Conservation (phyloP, 2,797 vertebrate species). For the Sphaeramia orbicularis region DNA sequence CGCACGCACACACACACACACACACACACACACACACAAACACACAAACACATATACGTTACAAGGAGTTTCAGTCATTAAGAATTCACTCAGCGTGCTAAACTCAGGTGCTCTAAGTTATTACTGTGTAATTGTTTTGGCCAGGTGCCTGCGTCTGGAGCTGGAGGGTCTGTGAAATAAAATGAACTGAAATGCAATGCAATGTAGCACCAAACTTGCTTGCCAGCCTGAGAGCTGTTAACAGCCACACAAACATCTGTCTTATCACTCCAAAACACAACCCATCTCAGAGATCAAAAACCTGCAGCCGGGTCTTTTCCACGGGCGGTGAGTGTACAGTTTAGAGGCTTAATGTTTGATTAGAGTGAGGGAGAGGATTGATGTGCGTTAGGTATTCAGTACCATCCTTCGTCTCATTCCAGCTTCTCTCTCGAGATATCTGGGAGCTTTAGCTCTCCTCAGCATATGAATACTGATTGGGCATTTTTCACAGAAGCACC, state of each 20-base stretch:
- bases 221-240: conserved; percentile 70
- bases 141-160: conserved; percentile 70
- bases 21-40: conserved; percentile 35
- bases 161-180: conserved; percentile 73
- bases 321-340: conserved; percentile 65
- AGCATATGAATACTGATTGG: conserved; percentile 84
- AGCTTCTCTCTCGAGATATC: conserved; percentile 76
- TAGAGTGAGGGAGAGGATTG: conserved; percentile 70
- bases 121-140: conserved; percentile 82
- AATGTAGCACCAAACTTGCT: conserved; percentile 58
- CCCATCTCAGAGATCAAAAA: conserved; percentile 80
- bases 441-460: conserved; percentile 70
- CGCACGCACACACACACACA: conserved; percentile 35
- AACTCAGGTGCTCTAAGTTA: conserved; percentile 80
- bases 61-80: conserved; percentile 42
- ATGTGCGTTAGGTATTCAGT: conserved; percentile 78
- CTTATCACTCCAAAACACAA: conserved; percentile 82
- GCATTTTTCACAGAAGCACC: conserved; percentile 86
- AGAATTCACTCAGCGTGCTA: conserved; percentile 56
- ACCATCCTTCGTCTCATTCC: conserved; percentile 76
- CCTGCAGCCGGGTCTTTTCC: conserved; percentile 68
- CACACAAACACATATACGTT: conserved; percentile 21
- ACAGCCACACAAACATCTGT: conserved; percentile 78
- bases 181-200: conserved; percentile 70
- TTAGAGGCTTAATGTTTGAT: conserved; percentile 81